These are phyloP conservation scores for Choristoneura fumiferana DNA, from an alignment of 1,140 invertebrate genomes.

Conservation along the genomic window DNA sequence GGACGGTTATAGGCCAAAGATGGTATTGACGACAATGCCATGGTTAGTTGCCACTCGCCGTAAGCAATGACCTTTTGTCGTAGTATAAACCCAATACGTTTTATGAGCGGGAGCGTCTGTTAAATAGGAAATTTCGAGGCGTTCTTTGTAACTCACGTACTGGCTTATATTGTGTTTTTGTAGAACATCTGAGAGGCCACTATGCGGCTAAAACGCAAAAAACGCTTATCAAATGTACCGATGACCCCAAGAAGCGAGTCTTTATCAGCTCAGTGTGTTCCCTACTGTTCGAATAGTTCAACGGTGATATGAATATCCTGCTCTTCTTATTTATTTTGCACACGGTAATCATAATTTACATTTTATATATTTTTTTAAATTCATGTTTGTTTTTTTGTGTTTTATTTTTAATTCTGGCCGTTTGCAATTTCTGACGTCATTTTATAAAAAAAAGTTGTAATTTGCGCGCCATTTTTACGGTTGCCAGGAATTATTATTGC, in stretches of 20 bases:
- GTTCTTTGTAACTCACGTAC: no score
- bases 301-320: constrained; percentile 7
- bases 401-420: background rate
- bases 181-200: no score
- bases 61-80: no score
- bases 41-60: no score
- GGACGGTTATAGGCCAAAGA: no score
- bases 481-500: background rate
- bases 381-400: no score
- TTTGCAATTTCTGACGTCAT: background rate
- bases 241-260: background rate
- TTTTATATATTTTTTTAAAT: no score
- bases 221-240: background rate
- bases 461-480: background rate
- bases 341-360: background rate
- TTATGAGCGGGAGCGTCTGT: no score
- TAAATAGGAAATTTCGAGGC: no score
- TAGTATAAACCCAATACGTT: no score
- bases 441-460: background rate
- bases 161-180: no score
- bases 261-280: constrained; percentile 11
- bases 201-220: constrained; percentile 3
- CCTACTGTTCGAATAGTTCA: constrained; percentile 3
- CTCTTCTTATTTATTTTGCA: constrained; percentile 16
- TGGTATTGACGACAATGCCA: no score